Evolutionary conservation across 35 echinoderm and acorn worm species (phyloP), one percentile per base, ranked within the genome.

Genomic region (Strongylocentrotus purpuratus): DNA sequence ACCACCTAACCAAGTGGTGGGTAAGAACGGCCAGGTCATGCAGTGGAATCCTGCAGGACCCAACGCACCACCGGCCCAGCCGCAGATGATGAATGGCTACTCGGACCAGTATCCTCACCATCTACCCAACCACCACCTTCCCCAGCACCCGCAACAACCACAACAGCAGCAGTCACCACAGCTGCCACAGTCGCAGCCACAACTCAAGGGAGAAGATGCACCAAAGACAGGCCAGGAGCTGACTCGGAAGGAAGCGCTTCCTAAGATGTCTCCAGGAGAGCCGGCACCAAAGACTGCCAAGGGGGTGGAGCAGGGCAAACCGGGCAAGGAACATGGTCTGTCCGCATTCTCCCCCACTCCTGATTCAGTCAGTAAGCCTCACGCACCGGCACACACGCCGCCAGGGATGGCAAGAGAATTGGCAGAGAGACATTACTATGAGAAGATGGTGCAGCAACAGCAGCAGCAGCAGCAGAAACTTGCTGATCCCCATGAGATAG

Each of bases 391-490:
- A 12, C 35, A 58, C 28, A 93, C 48, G n/a, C 46, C 91, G 46
- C 46, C 91, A 31, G 91, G 46, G 58, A 93, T 93, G 45, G 91
- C 91, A 55, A 93, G 91, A 31, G 48, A 93, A 28, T 46, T 58
- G 91, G 45, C 48, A n/a, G 87, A 95, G 31, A 90, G 95, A 92
- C 95, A 95, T 58, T 92, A 92, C 95, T 95, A 91, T 92, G 87
- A 95, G 31, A 92, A 95, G 88, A 95, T 65, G 86, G 86, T 87
- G 46, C 85, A 86, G 4, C 95, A 92, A 88, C 86, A 91, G 87
- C 95, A 91, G 31, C 85, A 86, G 11, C 95, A 92, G 95, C 86
- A 91, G 31, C 95, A 92, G 48, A 95, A 32, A 33, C 33, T 47
- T 14, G 95, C 31, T 45, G 91, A 86, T 33, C 25, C 95, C 94